Evolutionary conservation across 2,797 vertebrate genomes (phyloP), one percentile per base, ranked within the genome.

Genomic region (Sorex maritimensis): DNA sequence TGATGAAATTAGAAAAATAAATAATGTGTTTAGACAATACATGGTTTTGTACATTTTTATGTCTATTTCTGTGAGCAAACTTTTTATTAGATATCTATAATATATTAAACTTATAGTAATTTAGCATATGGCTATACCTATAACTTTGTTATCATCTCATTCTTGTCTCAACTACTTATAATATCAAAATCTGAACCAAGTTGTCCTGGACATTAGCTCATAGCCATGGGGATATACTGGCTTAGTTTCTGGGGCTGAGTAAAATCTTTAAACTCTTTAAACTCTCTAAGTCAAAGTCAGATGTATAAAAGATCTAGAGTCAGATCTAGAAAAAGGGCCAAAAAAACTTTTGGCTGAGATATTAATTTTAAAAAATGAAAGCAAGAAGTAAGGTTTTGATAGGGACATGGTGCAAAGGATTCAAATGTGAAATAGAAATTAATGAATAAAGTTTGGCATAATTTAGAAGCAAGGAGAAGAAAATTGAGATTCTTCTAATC

Each of bases 71-170:
- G 30, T 73, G 23, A 21, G 21, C 6, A 44, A 58, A 74, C 75
- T 63, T 23, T 21, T 61, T 28, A 52, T 49, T 26, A 78, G 52
- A 83, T 83, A 93, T 86, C 38, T 30, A 34, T 67, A 88, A 83
- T 44, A 11, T 30, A 17, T 23, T 72, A 23, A 80, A 41, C 26
- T 5, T 63, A 1, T 41, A 68, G 26, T 24, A 19, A 21, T 10
- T 38, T 77, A 28, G 28, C 24, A 6, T 12, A 34, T 65, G 49
- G 21, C 23, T 68, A 13, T 30, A 26, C 77, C 83, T 84, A 52
- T 46, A 79, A 78, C 34, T 49, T 77, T 41, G 6, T 75, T 5
- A 13, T 81, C n/a, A 10, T 81, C n/a, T 69, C 41, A 55, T 74
- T 83, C 11, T 77, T 19, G 58, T 61, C 58, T 61, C 58, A 19